phyloP scores from a whole-genome alignment of 2,797 vertebrate genomes.

The Macropodus opercularis region DNA sequence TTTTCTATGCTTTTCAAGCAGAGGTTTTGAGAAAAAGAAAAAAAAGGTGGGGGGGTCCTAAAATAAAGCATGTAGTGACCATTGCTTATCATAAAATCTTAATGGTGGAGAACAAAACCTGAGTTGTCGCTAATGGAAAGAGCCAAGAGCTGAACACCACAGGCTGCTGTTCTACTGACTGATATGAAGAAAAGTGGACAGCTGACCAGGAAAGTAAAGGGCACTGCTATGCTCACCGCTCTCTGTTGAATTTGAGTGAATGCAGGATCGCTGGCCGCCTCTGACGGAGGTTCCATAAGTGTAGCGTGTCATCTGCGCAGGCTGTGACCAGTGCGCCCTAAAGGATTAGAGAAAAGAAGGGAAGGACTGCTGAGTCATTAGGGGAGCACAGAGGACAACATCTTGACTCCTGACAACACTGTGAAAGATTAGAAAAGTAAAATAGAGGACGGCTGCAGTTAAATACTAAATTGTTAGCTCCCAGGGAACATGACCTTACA shows the following conservation, averaged over 20 bases:
- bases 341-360: conserved; percentile 10
- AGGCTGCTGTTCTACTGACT: not conserved
- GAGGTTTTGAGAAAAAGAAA: no score
- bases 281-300: conserved; percentile 98
- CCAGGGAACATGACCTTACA: no score
- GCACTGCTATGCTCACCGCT: conserved; percentile 83
- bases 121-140: conserved; percentile 13
- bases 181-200: no score
- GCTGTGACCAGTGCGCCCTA: conserved; percentile 97
- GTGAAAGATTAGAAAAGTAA: not conserved
- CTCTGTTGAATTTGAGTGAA: conserved; percentile 98
- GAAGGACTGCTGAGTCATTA: not conserved
- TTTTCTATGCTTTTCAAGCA: no score
- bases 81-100: conserved; percentile 25
- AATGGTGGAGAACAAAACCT: conserved; percentile 13
- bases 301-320: conserved; percentile 94
- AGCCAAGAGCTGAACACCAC: conserved; percentile 5
- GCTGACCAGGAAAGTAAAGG: no score
- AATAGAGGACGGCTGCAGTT: no score
- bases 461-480: no score
- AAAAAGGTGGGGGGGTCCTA: not conserved
- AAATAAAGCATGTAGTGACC: conserved; percentile 8
- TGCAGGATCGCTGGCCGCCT: conserved; percentile 95
- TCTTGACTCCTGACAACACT: not conserved
- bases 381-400: not conserved